Evolutionary conservation across 1,140 invertebrate species (phyloP).

Genomic region (Augochlora pura): DNA sequence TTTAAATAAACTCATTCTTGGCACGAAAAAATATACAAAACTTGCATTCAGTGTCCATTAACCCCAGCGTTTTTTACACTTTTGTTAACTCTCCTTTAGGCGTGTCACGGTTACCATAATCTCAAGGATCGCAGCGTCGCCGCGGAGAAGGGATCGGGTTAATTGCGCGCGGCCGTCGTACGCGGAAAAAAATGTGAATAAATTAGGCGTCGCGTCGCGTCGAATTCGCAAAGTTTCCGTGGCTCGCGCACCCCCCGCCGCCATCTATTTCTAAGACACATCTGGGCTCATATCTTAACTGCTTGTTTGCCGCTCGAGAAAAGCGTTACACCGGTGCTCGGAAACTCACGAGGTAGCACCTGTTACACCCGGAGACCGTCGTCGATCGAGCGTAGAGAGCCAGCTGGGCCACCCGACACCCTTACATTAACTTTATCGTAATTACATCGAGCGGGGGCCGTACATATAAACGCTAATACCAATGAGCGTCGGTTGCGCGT

Average conservation of each 20-base stretch:
- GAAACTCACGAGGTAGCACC: constrained; percentile 67
- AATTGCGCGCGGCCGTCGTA: no score
- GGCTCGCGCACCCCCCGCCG: no score
- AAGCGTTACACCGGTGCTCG: constrained; percentile 40
- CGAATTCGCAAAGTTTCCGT: constrained; percentile 30
- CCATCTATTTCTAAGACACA: constrained; percentile 29
- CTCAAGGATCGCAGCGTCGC: no score
- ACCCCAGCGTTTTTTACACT: no score
- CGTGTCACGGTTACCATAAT: no score
- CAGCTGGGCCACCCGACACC: constrained; percentile 59
- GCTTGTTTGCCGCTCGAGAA: constrained; percentile 41
- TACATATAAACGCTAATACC: constrained; percentile 39
- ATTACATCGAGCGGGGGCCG: constrained; percentile 68
- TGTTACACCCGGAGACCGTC: constrained; percentile 64
- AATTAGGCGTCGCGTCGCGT: background rate
- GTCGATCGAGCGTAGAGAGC: constrained; percentile 59
- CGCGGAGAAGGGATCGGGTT: no score
- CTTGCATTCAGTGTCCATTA: no score
- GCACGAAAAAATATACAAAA: no score
- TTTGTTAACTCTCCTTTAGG: no score
- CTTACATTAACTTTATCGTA: constrained; percentile 73
- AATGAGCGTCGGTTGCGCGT: constrained; percentile 2
- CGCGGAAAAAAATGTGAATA: background rate
- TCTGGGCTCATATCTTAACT: constrained; percentile 48
- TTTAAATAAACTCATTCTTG: no score